Evolutionary conservation across 2,113 vertebrate genomes (phyloP).

Genomic region (Hippoglossus stenolepis): DNA sequence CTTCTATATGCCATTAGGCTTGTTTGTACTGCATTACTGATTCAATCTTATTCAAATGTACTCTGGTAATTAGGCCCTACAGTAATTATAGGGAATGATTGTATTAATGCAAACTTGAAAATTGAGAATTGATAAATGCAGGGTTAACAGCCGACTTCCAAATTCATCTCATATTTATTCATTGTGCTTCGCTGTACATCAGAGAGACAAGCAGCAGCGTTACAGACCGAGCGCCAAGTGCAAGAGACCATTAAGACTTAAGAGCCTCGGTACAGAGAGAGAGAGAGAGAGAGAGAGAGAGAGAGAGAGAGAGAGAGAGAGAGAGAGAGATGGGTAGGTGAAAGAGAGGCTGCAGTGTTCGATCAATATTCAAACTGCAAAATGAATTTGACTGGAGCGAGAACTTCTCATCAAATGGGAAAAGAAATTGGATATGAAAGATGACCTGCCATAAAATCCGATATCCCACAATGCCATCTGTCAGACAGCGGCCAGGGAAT

Average conservation of each 20-base stretch:
- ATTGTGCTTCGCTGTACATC: slow-evolving; percentile 57
- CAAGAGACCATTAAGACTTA: slow-evolving; percentile 69
- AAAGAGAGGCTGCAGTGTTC: slow-evolving; percentile 47
- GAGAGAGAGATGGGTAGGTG: neutral
- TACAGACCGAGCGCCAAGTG: slow-evolving; percentile 62
- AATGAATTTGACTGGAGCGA: slow-evolving; percentile 84
- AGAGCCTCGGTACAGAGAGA: slow-evolving; percentile 40
- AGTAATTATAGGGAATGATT: slow-evolving; percentile 68
- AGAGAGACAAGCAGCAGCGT: slow-evolving; percentile 54
- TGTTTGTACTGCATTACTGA: slow-evolving; percentile 67
- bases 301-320: slow-evolving; percentile 23
- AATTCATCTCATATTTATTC: slow-evolving; percentile 60
- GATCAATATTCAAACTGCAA: slow-evolving; percentile 85
- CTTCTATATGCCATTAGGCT: slow-evolving; percentile 54
- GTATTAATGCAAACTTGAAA: slow-evolving; percentile 53
- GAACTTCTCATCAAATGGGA: slow-evolving; percentile 83
- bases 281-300: slow-evolving; percentile 21
- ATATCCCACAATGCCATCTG: slow-evolving; percentile 84
- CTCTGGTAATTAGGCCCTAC: slow-evolving; percentile 61
- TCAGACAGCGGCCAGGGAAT: slow-evolving; percentile 79
- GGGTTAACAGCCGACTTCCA: slow-evolving; percentile 47
- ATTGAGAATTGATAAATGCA: slow-evolving; percentile 65
- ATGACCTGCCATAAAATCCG: slow-evolving; percentile 84
- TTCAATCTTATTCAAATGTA: slow-evolving; percentile 65
- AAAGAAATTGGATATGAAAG: slow-evolving; percentile 85